phyloP scores from a whole-genome alignment of 92 coral and sea anemone genomes.

The Actinostola sp. region DNA sequence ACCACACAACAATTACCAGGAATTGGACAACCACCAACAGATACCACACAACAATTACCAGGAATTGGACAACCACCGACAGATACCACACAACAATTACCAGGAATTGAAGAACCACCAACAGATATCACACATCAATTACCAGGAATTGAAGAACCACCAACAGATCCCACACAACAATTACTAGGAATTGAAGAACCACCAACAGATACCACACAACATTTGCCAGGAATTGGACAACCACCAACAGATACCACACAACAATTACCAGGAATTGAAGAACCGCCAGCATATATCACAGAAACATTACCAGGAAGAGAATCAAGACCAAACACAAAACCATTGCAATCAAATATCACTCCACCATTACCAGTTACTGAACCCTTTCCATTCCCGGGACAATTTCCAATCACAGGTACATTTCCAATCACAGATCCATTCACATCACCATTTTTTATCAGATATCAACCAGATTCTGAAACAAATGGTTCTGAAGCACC shows the following conservation, averaged over 20 bases:
- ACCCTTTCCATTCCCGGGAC: neutral
- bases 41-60: neutral
- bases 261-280: neutral
- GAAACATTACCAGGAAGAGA: neutral
- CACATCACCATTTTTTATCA: neutral
- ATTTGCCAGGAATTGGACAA: neutral
- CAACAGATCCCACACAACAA: neutral
- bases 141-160: neutral
- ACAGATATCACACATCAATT: neutral
- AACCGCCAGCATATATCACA: neutral
- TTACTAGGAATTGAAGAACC: neutral
- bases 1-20: neutral
- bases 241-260: neutral
- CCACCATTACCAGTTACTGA: neutral
- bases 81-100: neutral
- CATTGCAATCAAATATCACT: neutral
- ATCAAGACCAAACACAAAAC: neutral
- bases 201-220: neutral
- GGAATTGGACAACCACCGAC: neutral
- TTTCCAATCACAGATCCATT: neutral
- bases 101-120: neutral
- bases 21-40: neutral
- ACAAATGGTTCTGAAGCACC: no score
- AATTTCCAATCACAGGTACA: neutral
- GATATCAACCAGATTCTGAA: neutral